Percentiles rank a stretch among this genome's conserved stretches.
Evolutionary conservation across 2,888 invertebrate genomes (phyloP).

Genomic region (Thera britannica): DNA sequence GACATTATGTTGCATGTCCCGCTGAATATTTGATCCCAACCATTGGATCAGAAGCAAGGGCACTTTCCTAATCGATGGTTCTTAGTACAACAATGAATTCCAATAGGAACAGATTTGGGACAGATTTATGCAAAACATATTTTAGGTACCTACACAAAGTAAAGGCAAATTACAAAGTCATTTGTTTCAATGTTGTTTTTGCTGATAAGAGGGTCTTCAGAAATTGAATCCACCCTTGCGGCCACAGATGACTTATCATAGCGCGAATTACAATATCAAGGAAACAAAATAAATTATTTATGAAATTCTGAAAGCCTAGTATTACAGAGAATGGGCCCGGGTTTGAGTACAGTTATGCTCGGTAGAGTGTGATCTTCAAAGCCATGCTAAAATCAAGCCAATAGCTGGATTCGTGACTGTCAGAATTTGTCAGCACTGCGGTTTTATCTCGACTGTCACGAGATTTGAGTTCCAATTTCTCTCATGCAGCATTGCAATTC

Average conservation of each 20-base stretch:
- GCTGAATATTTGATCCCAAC: too few relatives aligned
- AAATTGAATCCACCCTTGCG: conserved; percentile 54
- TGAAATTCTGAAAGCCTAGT: conserved; percentile 40
- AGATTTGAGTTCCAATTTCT: neutral
- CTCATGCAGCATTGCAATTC: too few relatives aligned
- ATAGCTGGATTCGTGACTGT: neutral
- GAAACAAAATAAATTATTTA: conserved; percentile 64
- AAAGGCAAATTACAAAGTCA: conserved; percentile 39
- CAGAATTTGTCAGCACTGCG: neutral
- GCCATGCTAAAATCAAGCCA: neutral
- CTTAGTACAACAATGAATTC: neutral
- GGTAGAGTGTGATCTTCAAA: conserved; percentile 1
- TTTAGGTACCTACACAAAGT: conserved; percentile 21
- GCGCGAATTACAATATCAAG: conserved; percentile 59
- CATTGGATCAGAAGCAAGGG: neutral
- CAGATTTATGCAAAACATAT: conserved; percentile 25
- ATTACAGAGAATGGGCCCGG: neutral
- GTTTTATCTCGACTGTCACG: neutral
- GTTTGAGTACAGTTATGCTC: conserved; percentile 4
- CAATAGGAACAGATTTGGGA: neutral
- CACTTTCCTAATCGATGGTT: neutral
- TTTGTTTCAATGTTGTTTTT: conserved; percentile 51
- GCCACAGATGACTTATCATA: conserved; percentile 57
- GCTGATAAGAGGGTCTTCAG: conserved; percentile 56
- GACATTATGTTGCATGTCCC: too few relatives aligned